Evolutionary conservation across 2,797 vertebrate genomes (phyloP).

Genomic region (Poeciliopsis paucimaculata): DNA sequence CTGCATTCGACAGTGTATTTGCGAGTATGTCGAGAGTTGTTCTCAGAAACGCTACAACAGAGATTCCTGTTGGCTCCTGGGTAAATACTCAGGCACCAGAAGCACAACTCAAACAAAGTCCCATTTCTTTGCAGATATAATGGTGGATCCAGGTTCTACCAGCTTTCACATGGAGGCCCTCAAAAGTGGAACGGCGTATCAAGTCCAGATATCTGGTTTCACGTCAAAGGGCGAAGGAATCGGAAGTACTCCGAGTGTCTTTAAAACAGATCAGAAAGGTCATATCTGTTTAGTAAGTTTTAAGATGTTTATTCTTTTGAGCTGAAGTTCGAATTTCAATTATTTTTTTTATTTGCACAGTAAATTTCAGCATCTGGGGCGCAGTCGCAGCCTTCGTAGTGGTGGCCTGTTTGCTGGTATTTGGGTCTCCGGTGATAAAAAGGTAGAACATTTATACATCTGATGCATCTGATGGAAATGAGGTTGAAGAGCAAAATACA

Average conservation of each 20-base stretch:
- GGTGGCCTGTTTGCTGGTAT: conserved; percentile 36
- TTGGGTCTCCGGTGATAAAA: conserved; percentile 57
- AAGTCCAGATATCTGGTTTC: conserved; percentile 81
- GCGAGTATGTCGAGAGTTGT: background rate
- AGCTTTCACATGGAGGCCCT: conserved; percentile 70
- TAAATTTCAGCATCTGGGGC: background rate
- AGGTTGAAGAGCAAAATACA: background rate
- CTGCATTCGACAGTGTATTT: no score
- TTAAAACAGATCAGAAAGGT: conserved; percentile 69
- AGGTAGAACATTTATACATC: conserved; percentile 54
- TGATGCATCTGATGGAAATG: no score
- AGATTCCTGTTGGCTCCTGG: background rate
- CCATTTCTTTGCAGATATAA: conserved; percentile 72
- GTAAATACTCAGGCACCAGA: background rate
- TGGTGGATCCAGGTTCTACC: conserved; percentile 63
- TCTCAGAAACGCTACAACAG: background rate
- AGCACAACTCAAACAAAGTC: background rate
- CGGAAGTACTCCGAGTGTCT: conserved; percentile 53
- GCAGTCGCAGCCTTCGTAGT: conserved; percentile 21
- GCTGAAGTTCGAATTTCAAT: background rate
- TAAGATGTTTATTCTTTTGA: background rate
- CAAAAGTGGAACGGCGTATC: conserved; percentile 69
- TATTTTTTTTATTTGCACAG: conserved; percentile 22
- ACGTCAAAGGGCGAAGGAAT: conserved; percentile 82
- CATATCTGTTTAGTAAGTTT: background rate